Conservation (phyloP, 2,113 vertebrate species). For the Nematolebias whitei region DNA sequence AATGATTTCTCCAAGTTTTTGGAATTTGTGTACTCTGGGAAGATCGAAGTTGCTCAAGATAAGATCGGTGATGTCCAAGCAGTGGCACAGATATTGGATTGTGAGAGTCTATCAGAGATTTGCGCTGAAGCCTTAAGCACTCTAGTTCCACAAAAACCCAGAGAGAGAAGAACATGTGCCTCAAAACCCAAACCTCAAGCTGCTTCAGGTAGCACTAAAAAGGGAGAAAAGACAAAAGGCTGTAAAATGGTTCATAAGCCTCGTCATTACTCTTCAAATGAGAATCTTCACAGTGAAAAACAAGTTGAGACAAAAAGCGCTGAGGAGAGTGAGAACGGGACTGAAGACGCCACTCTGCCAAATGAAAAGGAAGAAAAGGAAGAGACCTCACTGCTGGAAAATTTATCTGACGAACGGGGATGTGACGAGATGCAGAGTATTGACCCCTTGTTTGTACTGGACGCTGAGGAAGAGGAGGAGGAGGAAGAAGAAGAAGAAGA, state of each 20-base stretch:
- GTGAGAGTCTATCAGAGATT: conserved; percentile 85
- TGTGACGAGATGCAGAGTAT: conserved; percentile 63
- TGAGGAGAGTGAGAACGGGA: conserved; percentile 6
- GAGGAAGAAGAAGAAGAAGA: too few species aligned
- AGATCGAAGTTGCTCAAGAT: too few species aligned
- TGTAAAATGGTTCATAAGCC: conserved; percentile 83
- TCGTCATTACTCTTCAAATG: conserved; percentile 65
- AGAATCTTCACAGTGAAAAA: conserved; percentile 17
- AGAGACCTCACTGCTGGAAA: fast-evolving
- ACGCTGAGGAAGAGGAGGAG: conserved; percentile 24
- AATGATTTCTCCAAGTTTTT: too few species aligned
- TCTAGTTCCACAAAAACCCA: conserved; percentile 2
- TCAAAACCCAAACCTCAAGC: background rate
- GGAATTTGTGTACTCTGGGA: too few species aligned
- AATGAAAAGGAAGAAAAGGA: conserved; percentile 1
- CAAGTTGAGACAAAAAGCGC: background rate
- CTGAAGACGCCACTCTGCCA: conserved; percentile 1
- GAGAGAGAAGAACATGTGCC: background rate
- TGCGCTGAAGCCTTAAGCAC: conserved; percentile 72
- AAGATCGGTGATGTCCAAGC: conserved; percentile 84
- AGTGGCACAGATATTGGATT: conserved; percentile 86
- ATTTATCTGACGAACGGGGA: conserved; percentile 3
- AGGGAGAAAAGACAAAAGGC: conserved; percentile 22
- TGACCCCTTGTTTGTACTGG: conserved; percentile 44
- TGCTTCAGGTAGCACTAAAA: background rate